Evolutionary conservation across 2,797 vertebrate genomes (phyloP), one percentile per base, ranked within the genome.

Genomic region (Fundulus diaphanus): DNA sequence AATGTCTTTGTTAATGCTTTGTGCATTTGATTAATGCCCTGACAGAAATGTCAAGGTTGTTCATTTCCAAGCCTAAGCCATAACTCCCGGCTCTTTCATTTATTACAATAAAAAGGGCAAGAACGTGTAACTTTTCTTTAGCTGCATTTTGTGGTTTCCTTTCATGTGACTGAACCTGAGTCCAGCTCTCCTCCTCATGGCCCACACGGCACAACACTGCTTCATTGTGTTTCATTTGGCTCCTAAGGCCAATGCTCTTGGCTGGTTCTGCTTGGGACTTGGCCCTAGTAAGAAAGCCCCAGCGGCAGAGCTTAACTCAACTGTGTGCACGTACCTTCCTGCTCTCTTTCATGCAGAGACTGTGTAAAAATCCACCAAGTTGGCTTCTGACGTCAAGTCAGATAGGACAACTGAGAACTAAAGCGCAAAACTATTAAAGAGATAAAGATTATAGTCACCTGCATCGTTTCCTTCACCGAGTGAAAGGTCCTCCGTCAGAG

Each of bases 141-240:
- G 82, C 83, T 79, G 63, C 18, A 35, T 65, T 69, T 68, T 61
- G 66, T 56, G 7, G 77, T 89, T 84, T 89, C 73, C 85, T 81
- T 73, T 78, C 70, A 67, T 69, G 75, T 57, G 69, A 76, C 65
- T 79, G 85, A 85, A 54, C 57, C 48, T 78, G 76, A 88, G 83
- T 79, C 78, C 46, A 72, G 68, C 68, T 54, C 78, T 89, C 87
- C 83, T 40, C 83, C 88, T 57, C 80, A 69, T 16, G n/a, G 69
- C 0, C 66, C 52, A 81, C 80, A 79, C 76, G 31, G 66, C 66
- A 61, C 72, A 79, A 86, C 78, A 90, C 73, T 80, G 85, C 80
- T 74, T 69, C 78, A 81, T 79, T 75, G 79, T 88, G 67, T 90
- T 91, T 86, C 67, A 66, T 65, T 88, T 92, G 86, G 88, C 87